These are phyloP conservation scores for Aythya baeri DNA, from an alignment of 2,113 vertebrate species.

Conservation along the genomic window DNA sequence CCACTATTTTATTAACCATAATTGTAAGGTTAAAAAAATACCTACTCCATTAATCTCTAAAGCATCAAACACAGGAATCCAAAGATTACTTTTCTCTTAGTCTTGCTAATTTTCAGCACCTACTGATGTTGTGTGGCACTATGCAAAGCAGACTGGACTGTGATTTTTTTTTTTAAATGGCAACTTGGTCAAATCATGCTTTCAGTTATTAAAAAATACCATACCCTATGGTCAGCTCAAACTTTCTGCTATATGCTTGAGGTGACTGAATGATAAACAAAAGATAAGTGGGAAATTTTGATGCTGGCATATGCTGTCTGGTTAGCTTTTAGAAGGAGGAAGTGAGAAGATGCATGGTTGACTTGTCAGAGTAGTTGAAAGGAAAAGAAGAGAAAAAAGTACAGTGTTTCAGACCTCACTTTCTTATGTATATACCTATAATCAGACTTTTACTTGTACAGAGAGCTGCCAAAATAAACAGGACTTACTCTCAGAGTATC, in stretches of 20 bases:
- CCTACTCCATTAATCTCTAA: background rate
- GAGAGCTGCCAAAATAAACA: conserved; percentile 33
- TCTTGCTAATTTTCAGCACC: background rate
- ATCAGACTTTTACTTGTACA: background rate
- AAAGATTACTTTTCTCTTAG: background rate
- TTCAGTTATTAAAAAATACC: background rate
- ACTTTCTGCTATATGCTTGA: conserved; percentile 26
- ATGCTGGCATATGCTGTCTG: background rate
- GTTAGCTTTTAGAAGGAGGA: conserved; percentile 13
- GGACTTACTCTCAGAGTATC: background rate
- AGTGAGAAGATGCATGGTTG: background rate
- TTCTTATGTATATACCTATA: conserved; percentile 3
- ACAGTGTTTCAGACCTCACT: background rate
- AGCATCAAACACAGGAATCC: background rate
- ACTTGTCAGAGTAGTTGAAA: background rate
- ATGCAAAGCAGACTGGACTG: background rate
- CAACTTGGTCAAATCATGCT: background rate
- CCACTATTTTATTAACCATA: conserved; percentile 45
- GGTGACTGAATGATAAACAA: conserved; percentile 21
- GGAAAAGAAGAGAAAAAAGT: background rate
- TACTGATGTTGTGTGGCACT: background rate
- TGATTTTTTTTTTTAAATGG: background rate
- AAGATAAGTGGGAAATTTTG: background rate
- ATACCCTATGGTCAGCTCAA: background rate
- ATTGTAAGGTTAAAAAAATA: conserved; percentile 44